Evolutionary conservation across 2,797 vertebrate genomes (phyloP).

Genomic region (Pseudochaenichthys georgianus): DNA sequence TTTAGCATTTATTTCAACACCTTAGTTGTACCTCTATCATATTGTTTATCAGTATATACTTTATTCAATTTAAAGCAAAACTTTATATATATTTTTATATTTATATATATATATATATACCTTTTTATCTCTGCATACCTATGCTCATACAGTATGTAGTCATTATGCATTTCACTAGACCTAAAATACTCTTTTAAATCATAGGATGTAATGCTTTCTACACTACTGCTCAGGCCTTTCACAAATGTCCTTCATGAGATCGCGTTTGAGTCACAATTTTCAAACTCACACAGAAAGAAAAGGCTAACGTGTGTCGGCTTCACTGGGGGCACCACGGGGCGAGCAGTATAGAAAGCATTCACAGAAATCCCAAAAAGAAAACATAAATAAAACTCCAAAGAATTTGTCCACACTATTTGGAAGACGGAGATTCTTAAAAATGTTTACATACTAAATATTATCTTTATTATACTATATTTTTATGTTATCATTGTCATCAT

Average conservation of each 20-base stretch:
- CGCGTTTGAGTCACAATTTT: conserved; percentile 54
- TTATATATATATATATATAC: conserved; percentile 68
- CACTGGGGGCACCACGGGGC: conserved; percentile 65
- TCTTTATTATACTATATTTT: conserved; percentile 78
- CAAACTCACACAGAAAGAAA: conserved; percentile 66
- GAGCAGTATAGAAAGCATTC: conserved; percentile 82
- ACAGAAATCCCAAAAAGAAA: conserved; percentile 54
- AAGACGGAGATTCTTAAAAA: conserved; percentile 87
- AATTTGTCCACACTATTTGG: conserved; percentile 84
- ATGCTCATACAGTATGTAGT: conserved; percentile 81
- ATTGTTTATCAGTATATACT: conserved; percentile 80
- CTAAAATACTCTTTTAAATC: conserved; percentile 86
- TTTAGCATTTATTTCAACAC: conserved; percentile 87
- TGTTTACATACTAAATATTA: conserved; percentile 80
- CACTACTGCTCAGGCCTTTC: conserved; percentile 76
- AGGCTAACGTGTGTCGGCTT: conserved; percentile 58
- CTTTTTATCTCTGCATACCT: conserved; percentile 85
- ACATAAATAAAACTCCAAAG: conserved; percentile 70
- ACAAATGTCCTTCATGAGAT: conserved; percentile 51
- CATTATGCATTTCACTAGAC: conserved; percentile 82
- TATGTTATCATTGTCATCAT: conserved; percentile 66
- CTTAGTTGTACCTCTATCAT: conserved; percentile 85
- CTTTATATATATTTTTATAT: conserved; percentile 67
- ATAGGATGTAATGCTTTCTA: conserved; percentile 82
- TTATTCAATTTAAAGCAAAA: conserved; percentile 84